Evolutionary conservation across 2,888 invertebrate species (phyloP).

Genomic region (Drosophila nigricruria): DNA sequence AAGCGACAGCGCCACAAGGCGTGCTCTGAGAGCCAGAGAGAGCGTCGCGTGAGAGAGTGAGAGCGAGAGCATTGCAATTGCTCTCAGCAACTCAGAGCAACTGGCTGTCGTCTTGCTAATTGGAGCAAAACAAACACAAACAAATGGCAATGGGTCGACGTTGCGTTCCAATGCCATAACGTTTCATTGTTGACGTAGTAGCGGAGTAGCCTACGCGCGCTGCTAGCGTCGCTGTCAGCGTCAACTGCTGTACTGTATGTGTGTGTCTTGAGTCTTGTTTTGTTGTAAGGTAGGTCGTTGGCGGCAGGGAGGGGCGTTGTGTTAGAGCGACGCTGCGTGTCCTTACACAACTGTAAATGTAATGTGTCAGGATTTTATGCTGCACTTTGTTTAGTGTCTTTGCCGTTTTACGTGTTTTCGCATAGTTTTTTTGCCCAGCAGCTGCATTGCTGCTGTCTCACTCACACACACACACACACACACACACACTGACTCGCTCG

Average conservation of each 20-base stretch:
- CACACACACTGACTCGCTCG: slow-evolving; percentile 7
- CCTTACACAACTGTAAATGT: slow-evolving; percentile 82
- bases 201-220: slow-evolving; percentile 11
- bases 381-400: slow-evolving; percentile 34
- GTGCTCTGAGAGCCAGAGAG: slow-evolving; percentile 25
- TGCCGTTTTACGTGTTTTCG: slow-evolving; percentile 22
- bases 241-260: slow-evolving; percentile 13
- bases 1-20: slow-evolving; percentile 69
- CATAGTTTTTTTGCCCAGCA: slow-evolving; percentile 26
- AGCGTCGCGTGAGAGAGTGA: slow-evolving; percentile 2
- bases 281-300: slow-evolving; percentile 66
- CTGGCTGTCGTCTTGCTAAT: slow-evolving; percentile 59
- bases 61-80: slow-evolving; percentile 21
- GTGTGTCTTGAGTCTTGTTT: slow-evolving; percentile 19
- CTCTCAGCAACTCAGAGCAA: slow-evolving; percentile 28
- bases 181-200: slow-evolving; percentile 67
- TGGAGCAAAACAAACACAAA: slow-evolving; percentile 79
- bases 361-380: slow-evolving; percentile 82
- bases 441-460: slow-evolving; percentile 21
- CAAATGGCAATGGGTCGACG: slow-evolving; percentile 72
- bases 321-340: slow-evolving; percentile 50
- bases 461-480: slow-evolving; percentile 28
- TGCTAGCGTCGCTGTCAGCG: slow-evolving; percentile 11
- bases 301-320: slow-evolving; percentile 17
- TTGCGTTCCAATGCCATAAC: slow-evolving; percentile 66